Percentiles rank a stretch among this genome's conserved stretches.
These are phyloP conservation scores for Drosophila obscura DNA, from an alignment of 1,140 invertebrate species.

Conservation along the genomic window DNA sequence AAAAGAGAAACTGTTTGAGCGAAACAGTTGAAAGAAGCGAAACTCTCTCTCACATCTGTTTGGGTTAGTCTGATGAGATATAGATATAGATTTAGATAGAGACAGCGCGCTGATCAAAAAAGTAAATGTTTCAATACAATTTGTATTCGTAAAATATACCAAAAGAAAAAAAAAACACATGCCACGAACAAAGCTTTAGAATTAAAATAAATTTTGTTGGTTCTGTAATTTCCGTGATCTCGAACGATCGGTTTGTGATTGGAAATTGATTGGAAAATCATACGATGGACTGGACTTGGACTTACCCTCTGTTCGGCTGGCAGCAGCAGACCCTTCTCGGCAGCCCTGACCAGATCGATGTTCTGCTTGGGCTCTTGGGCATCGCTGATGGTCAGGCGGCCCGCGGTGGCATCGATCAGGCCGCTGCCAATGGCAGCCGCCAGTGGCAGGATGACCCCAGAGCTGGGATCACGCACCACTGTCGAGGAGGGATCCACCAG, in stretches of 20 bases:
- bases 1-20: constrained; percentile 23
- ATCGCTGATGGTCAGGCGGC: constrained; percentile 87
- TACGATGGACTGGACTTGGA: constrained; percentile 62
- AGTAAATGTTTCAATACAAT: constrained; percentile 10
- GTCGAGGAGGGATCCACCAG: constrained; percentile 93
- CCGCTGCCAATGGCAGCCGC: constrained; percentile 91
- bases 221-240: constrained; percentile 57
- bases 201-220: constrained; percentile 52
- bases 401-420: constrained; percentile 90
- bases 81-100: constrained; percentile 28
- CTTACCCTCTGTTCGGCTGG: constrained; percentile 96
- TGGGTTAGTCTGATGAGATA: constrained; percentile 67
- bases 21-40: background rate
- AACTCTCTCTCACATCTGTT: constrained; percentile 40
- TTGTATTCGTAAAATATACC: constrained; percentile 34
- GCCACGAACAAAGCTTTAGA: constrained; percentile 72
- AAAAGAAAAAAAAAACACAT: constrained; percentile 59
- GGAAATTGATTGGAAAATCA: constrained; percentile 33
- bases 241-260: constrained; percentile 22
- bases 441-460: constrained; percentile 90
- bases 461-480: constrained; percentile 91
- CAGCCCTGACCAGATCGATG: constrained; percentile 93
- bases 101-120: constrained; percentile 65
- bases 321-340: constrained; percentile 93
- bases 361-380: constrained; percentile 87